Evolutionary conservation across 2,797 vertebrate genomes (phyloP).

Genomic region (Galagoides demidoff): DNA sequence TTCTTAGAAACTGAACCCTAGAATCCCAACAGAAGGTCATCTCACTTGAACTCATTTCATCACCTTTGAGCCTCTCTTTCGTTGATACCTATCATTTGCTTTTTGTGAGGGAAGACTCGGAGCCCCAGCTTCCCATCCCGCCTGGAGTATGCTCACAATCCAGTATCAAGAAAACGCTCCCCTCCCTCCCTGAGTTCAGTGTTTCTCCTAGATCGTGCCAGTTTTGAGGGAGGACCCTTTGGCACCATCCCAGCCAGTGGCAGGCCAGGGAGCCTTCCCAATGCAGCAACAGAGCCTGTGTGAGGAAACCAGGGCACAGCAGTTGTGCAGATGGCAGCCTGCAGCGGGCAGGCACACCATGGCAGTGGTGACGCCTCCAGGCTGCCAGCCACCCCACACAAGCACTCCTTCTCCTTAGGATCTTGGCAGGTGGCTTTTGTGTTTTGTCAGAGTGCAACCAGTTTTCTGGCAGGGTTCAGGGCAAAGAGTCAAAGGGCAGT

Average conservation of each 20-base stretch:
- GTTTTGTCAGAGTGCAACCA: neutral
- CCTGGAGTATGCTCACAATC: neutral
- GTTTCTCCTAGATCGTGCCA: neutral
- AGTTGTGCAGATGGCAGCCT: neutral
- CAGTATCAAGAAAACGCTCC: neutral
- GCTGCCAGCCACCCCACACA: neutral
- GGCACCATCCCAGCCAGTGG: neutral
- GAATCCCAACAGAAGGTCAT: neutral
- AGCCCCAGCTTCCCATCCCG: neutral
- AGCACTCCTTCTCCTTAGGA: neutral
- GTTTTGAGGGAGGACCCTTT: neutral
- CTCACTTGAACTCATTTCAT: neutral
- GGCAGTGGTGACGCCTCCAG: neutral
- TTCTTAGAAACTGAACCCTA: neutral
- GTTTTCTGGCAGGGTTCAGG: constrained; percentile 14
- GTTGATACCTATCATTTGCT: neutral
- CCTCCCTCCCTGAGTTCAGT: neutral
- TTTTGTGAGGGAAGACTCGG: neutral
- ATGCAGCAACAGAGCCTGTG: neutral
- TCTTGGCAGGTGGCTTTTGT: neutral
- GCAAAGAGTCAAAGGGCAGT: neutral
- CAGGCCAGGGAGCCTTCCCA: neutral
- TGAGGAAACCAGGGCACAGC: neutral
- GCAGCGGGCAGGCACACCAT: neutral
- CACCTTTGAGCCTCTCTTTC: neutral